phyloP scores from a whole-genome alignment of 2,113 vertebrate species.

The Tor tambroides region DNA sequence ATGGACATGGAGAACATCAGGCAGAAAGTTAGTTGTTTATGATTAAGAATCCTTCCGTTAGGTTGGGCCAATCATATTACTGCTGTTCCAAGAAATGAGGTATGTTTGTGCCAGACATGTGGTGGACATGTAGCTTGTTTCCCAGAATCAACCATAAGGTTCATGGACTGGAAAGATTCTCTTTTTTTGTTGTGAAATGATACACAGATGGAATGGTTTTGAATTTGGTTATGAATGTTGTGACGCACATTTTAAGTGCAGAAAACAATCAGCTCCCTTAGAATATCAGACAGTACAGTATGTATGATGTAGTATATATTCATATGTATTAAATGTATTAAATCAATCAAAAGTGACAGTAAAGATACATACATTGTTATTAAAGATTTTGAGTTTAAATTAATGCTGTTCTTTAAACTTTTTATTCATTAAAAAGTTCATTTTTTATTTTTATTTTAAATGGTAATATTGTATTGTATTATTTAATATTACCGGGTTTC shows the following conservation, averaged over 20 bases:
- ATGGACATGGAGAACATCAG: slow-evolving; percentile 32
- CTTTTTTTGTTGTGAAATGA: background rate
- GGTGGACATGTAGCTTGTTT: slow-evolving; percentile 18
- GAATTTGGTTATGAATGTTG: background rate
- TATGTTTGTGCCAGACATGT: slow-evolving; percentile 23
- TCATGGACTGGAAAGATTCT: background rate
- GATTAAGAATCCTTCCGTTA: slow-evolving; percentile 20
- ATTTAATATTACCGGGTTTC: too few relatives aligned
- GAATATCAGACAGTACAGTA: background rate
- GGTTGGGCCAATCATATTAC: slow-evolving; percentile 3
- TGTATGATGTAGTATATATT: too few relatives aligned
- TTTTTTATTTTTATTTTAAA: too few relatives aligned
- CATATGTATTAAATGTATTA: too few relatives aligned
- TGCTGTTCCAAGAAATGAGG: slow-evolving; percentile 16
- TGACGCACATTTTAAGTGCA: background rate
- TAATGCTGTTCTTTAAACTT: too few relatives aligned
- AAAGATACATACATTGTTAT: background rate
- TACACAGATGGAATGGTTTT: background rate
- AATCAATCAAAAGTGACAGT: background rate
- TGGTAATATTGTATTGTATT: too few relatives aligned
- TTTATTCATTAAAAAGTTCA: too few relatives aligned
- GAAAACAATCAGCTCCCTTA: background rate
- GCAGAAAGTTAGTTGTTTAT: background rate
- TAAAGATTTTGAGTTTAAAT: background rate
- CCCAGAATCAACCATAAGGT: slow-evolving; percentile 17